A percentile compares a stretch with the other conserved stretches of the same genome.
Evolutionary conservation across 2,888 invertebrate genomes (phyloP).

Genomic region (Caenorhabditis angaria): DNA sequence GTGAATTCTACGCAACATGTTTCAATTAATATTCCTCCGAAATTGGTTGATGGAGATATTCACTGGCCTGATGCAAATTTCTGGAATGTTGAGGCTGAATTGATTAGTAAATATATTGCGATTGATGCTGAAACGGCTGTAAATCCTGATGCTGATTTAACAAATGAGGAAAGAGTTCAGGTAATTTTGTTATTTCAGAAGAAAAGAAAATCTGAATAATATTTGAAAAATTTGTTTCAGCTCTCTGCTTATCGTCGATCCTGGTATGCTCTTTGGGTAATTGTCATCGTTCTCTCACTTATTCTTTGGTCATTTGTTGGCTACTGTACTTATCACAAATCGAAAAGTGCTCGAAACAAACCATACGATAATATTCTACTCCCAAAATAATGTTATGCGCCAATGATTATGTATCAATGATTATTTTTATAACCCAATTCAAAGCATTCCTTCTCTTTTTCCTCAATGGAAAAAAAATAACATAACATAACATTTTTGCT

Average conservation of each 20-base stretch:
- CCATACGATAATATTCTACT: slow-evolving; percentile 68
- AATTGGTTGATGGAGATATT: slow-evolving; percentile 60
- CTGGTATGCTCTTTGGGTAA: slow-evolving; percentile 71
- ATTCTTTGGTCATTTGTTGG: slow-evolving; percentile 66
- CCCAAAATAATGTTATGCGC: slow-evolving; percentile 5
- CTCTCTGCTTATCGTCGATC: slow-evolving; percentile 68
- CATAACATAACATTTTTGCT: no score
- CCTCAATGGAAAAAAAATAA: no score
- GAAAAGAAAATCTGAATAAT: neutral
- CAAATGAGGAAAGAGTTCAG: slow-evolving; percentile 66
- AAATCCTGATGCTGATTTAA: slow-evolving; percentile 59
- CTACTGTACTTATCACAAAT: slow-evolving; percentile 61
- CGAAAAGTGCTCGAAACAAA: slow-evolving; percentile 54
- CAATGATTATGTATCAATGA: neutral
- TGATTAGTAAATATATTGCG: slow-evolving; percentile 53
- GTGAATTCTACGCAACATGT: slow-evolving; percentile 57
- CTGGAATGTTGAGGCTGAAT: slow-evolving; percentile 69
- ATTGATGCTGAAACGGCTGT: slow-evolving; percentile 45
- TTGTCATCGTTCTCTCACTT: slow-evolving; percentile 66
- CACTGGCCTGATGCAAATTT: slow-evolving; percentile 69
- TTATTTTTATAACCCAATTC: no score
- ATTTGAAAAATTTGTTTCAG: slow-evolving; percentile 26
- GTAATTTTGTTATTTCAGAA: slow-evolving; percentile 15
- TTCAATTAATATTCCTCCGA: slow-evolving; percentile 65
- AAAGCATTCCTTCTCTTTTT: no score